These are phyloP conservation scores for Drosophila kepulauana DNA, from an alignment of 1,140 invertebrate species.

Conservation along the genomic window DNA sequence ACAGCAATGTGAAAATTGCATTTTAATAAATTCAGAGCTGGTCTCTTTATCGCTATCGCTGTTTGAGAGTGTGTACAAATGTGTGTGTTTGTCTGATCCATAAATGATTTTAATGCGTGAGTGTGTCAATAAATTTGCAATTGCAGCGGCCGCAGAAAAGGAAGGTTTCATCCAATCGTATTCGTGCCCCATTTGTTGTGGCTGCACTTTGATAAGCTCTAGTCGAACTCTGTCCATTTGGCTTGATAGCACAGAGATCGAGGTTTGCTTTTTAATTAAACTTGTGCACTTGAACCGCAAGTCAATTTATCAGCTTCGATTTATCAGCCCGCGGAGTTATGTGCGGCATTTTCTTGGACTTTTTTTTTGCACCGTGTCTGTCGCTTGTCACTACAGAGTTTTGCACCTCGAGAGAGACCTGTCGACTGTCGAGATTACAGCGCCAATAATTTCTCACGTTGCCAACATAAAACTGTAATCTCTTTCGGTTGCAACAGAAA, in stretches of 20 bases:
- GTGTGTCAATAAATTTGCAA: conserved; percentile 76
- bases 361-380: conserved; percentile 20
- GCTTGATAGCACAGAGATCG: conserved; percentile 28
- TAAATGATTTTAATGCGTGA: conserved; percentile 75
- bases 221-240: conserved; percentile 8
- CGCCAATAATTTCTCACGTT: conserved; percentile 80
- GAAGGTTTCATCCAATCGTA: conserved; percentile 11
- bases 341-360: conserved; percentile 34
- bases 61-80: conserved; percentile 8
- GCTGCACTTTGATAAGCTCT: conserved; percentile 36
- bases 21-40: conserved; percentile 80
- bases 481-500: conserved; percentile 56
- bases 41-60: conserved; percentile 74
- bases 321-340: conserved; percentile 54
- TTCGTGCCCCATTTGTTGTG: conserved; percentile 54
- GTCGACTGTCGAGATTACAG: conserved; percentile 51
- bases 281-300: conserved; percentile 73
- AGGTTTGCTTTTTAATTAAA: conserved; percentile 62
- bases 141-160: conserved; percentile 28
- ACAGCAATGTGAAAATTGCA: conserved; percentile 77
- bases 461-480: conserved; percentile 44
- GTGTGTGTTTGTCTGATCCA: conserved; percentile 21
- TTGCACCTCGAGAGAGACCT: conserved; percentile 29
- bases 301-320: conserved; percentile 49
- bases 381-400: conserved; percentile 25